Percentiles rank a stretch among this genome's conserved stretches.
These are phyloP conservation scores for Philypnodon macrostomus DNA, from an alignment of 2,797 vertebrate species.

Conservation along the genomic window DNA sequence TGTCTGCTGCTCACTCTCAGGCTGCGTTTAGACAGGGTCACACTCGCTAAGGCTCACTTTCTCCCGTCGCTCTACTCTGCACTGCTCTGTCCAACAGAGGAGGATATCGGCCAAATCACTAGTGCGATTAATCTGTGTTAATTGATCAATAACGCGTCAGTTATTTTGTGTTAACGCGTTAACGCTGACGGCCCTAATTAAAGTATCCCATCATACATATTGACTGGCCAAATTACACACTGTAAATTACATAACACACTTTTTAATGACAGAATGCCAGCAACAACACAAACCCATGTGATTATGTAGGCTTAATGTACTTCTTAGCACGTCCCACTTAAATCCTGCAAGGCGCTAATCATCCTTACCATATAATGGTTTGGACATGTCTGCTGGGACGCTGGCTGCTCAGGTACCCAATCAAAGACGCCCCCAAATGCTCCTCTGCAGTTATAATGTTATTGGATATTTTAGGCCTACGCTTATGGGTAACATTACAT, in stretches of 20 bases:
- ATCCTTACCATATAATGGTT: constrained; percentile 44
- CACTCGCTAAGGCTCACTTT: too few relatives aligned
- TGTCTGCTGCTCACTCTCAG: too few relatives aligned
- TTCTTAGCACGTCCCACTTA: constrained; percentile 18
- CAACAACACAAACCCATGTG: background rate
- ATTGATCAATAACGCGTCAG: too few relatives aligned
- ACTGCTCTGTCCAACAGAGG: too few relatives aligned
- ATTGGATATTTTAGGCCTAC: constrained; percentile 40
- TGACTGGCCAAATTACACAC: background rate
- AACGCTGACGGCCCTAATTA: background rate
- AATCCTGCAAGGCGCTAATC: constrained; percentile 32
- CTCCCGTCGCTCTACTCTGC: too few relatives aligned
- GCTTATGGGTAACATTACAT: constrained; percentile 49
- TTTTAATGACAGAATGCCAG: constrained; percentile 1
- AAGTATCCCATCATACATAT: background rate
- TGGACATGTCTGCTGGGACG: constrained; percentile 23
- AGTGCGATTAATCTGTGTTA: too few relatives aligned
- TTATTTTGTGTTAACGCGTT: too few relatives aligned
- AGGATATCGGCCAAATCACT: too few relatives aligned
- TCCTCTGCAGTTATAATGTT: constrained; percentile 32
- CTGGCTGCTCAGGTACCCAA: constrained; percentile 35
- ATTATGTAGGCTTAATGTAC: constrained; percentile 25
- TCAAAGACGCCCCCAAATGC: constrained; percentile 40
- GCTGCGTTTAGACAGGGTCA: too few relatives aligned
- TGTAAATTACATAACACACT: background rate